Base-by-base conservation (phyloP, 2,888 invertebrate genomes). In the Seladonia tumulorum region DNA sequence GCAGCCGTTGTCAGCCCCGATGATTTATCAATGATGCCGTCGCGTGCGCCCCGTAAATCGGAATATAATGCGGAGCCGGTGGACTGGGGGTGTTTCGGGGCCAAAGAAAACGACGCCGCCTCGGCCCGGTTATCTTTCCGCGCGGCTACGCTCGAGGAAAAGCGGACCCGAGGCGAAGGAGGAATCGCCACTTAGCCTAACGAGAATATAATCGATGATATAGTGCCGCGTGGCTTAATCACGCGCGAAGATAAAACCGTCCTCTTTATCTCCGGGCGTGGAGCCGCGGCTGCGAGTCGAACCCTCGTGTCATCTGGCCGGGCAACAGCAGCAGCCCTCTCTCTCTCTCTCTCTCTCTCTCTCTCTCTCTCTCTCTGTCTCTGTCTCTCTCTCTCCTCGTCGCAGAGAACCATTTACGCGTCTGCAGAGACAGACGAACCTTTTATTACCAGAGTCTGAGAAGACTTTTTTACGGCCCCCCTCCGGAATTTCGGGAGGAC, bases 201-300 rank as follows among this genome's bases (percentile, higher is more conserved):
- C 93, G 93, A 93, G 93, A 91, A 93, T 91, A 93, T 93, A 93
- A 93, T 93, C 92, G 93, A 93, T 93, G 93, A 93, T 93, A 92
- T 93, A 93, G 91, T 88, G 89, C 88, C 86, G 76, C 86, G 87
- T 85, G 88, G 91, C 91, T 93, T 93, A 93, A 93, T 93, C 93
- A 93, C 93, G 93, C 93, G 93, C 91, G 89, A 91, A 93, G 93
- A 93, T 93, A 93, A 90, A 90, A 90, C 91, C 90, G 81, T 82
- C 72, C 78, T 83, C 87, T 83, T 87, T 87, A 83, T 87, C 88
- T 86, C 80, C 8, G 63, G 22, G 10, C 35, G 47, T 63, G 10
- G 72, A 16, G 5, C 49, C 66, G 70, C 45, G 35, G 76, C 83
- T 85, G 81, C 53, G 53, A 87, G 85, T 90, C 91, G 82, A 87